Evolutionary conservation across 2,888 invertebrate genomes (phyloP), one percentile per base, ranked within the genome.

Genomic region (Limnephilus rhombicus): DNA sequence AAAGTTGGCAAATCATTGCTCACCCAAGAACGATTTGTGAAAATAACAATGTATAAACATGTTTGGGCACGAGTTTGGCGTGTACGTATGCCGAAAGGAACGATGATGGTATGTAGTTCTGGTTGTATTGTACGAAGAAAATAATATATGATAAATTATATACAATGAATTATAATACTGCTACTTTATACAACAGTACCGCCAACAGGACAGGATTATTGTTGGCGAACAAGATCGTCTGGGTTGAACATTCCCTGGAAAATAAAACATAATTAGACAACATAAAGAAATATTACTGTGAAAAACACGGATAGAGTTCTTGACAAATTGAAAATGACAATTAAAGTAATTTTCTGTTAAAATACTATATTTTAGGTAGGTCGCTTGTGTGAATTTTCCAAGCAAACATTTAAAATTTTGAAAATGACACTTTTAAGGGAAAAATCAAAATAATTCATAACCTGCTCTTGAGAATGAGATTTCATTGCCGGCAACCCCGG

Each of bases 221-320:
- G 94, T 95, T 96, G 95, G 95, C 95, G 96, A 95, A 97, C 97
- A 95, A 98, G 96, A 95, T 98, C 98, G 91, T 98, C 98, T 45
- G 98, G 98, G 95, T 98, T 98, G 96, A 98, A 98, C 98, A 98
- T 98, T 94, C 98, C 98, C 98, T 98, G 96, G 68, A 97, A 95
- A 95, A 94, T 94, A 94, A 94, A 86, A 41, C 29, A 49, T 49
- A 49, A 15, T 49, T 49, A 49, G 15, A 15, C 49, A 49, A 49
- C 3, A 15, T 3, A 0, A 9, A 37, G 3, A 37, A 37, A 37
- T 37, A 37, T 37, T 37, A 37, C 37, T 41, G 41, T 41, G 41
- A 41, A 41, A 41, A 41, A 9, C 7, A 5, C 7, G 9, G 41
- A 41, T 9, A 41, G 41, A 41, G 9, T 41, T 41, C 7, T 41